phyloP scores from a whole-genome alignment of 2,797 vertebrate species.

The Amazona ochrocephala region DNA sequence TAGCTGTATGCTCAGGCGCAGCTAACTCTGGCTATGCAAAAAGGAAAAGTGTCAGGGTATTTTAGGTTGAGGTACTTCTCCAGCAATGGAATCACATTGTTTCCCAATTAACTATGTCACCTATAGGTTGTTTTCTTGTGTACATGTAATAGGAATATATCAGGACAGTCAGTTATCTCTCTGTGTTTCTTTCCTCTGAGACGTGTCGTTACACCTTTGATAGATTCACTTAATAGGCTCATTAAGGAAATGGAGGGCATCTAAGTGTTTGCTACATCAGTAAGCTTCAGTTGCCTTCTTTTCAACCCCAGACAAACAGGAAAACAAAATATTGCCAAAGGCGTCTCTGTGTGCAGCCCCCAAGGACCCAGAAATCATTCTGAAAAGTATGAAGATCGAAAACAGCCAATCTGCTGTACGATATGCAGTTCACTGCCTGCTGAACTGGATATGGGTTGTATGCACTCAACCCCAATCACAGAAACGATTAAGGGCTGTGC shows the following conservation, averaged over 20 bases:
- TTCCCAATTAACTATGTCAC: not conserved
- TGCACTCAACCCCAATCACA: not conserved
- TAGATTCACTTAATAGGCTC: slow-evolving; percentile 20
- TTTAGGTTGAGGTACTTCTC: not conserved
- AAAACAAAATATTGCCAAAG: not conserved
- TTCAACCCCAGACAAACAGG: not conserved
- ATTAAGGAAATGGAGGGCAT: slow-evolving; percentile 27
- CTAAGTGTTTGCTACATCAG: not conserved
- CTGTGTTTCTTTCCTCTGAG: not conserved
- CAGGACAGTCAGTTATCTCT: not conserved
- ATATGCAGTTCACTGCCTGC: accelerated
- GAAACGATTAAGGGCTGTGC: not conserved
- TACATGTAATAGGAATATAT: not conserved
- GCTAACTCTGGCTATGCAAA: not conserved
- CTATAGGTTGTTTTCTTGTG: not conserved
- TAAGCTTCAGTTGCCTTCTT: not conserved
- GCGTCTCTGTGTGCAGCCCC: not conserved
- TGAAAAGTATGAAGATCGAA: not conserved
- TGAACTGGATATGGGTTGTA: not conserved
- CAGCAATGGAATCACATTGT: accelerated
- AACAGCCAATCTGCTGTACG: not conserved
- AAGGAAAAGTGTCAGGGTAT: not conserved
- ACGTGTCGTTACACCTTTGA: not conserved
- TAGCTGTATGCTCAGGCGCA: not conserved
- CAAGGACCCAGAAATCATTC: not conserved